Base-by-base conservation (phyloP, 1,140 invertebrate species). In the Drosophila bifasciata region DNA sequence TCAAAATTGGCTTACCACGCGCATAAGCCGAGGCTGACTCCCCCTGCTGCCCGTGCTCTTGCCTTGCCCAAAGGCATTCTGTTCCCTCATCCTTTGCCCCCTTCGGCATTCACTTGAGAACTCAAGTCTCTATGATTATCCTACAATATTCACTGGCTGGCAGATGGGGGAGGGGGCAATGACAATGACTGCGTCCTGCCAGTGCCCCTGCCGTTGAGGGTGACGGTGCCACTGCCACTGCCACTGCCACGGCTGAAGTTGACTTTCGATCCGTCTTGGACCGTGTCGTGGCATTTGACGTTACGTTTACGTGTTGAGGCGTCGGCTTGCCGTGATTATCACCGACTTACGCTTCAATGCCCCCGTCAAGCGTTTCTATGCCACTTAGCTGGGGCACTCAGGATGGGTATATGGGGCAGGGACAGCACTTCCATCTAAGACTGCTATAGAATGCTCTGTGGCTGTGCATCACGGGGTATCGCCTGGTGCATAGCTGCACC, bases 71-170 rank as follows among this genome's bases (percentile, higher is more conserved):
- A 36, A 36, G 32, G 32, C 11, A 36, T 36, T 36, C 32, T 3
- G 32, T 36, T 36, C 28, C 0, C 28, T 28, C 28, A 28, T 8
- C 28, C 28, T 28, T 28, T n/a, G n/a, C 56, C 11, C 57, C 50
- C 32, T 17, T 16, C 55, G 63, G 52, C 59, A 45, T 76, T 68
- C 78, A 88, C 83, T 88, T 88, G 75, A 88, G 63, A 75, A 86
- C 75, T 88, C 83, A 88, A 88, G 83, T 88, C 83, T 78, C 83
- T 78, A 75, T 88, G 83, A 88, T 88, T 88, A 88, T 88, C 83
- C 75, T 88, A 83, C 83, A 88, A 88, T 88, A 88, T 76, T 63
- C 59, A 58, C 62, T 59, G 62, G 48, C 67, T 62, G 50, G n/a
- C 5, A 19, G 1, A 5, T 48, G 43, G 64, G 49, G 70, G 50